A percentile compares a stretch with the other conserved stretches of the same genome.
Conservation (phyloP, 2,113 vertebrate species). For the Burhinus oedicnemus region DNA sequence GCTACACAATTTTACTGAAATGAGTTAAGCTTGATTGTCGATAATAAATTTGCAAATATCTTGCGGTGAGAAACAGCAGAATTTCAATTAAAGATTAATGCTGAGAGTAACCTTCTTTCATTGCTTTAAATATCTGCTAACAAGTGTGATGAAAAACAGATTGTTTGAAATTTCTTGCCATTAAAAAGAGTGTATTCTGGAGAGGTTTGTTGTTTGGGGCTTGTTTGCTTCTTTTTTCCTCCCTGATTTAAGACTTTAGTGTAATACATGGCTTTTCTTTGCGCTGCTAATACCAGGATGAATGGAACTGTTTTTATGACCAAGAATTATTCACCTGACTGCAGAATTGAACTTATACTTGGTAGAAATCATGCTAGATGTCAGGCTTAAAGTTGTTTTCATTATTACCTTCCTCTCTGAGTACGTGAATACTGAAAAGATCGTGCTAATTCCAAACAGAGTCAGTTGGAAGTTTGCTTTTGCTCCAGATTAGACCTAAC, state of each 20-base stretch:
- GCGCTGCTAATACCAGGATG: accelerated
- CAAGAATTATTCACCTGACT: neutral
- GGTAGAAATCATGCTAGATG: neutral
- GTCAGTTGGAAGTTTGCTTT: neutral
- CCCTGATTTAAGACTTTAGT: neutral
- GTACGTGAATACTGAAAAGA: neutral
- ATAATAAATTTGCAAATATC: neutral
- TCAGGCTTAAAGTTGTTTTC: neutral
- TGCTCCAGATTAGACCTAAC: accelerated
- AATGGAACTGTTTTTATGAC: neutral
- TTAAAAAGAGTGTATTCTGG: neutral
- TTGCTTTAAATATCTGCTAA: neutral
- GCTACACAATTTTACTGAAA: neutral
- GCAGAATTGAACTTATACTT: neutral
- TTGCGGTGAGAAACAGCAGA: neutral
- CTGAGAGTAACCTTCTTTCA: neutral
- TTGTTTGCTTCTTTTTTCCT: neutral
- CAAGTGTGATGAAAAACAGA: neutral
- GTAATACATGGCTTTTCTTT: neutral
- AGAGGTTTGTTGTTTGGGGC: neutral
- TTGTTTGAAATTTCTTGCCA: neutral
- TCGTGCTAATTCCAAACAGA: neutral
- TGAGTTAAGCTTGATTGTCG: accelerated
- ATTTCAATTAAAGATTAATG: neutral
- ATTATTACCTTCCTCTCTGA: neutral